phyloP scores from a whole-genome alignment of 2,797 vertebrate genomes.

The Enteromius anoplus region DNA sequence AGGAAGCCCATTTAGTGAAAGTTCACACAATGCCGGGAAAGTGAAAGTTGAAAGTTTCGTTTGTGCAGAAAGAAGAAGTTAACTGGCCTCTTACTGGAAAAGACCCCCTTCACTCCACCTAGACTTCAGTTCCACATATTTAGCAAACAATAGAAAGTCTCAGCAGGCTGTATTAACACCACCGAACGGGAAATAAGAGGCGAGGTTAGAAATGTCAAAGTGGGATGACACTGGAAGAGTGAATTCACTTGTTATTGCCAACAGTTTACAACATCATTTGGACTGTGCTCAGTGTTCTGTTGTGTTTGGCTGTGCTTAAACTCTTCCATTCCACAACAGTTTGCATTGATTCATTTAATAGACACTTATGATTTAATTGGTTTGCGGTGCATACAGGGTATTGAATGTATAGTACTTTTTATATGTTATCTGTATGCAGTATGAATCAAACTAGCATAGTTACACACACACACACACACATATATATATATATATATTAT shows the following conservation, averaged over 20 bases:
- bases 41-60: constrained; percentile 63
- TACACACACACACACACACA: too few relatives aligned
- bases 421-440: not conserved
- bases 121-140: constrained; percentile 48
- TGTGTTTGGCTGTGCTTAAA: constrained; percentile 5
- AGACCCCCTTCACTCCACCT: constrained; percentile 51
- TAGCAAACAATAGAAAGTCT: constrained; percentile 54
- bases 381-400: not conserved
- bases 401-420: not conserved
- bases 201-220: constrained; percentile 34
- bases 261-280: not conserved
- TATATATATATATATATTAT: too few relatives aligned
- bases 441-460: not conserved
- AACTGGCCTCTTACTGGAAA: constrained; percentile 66
- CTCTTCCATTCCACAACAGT: not conserved
- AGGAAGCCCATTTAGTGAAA: constrained; percentile 66
- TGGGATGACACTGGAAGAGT: not conserved
- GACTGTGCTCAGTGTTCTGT: not conserved
- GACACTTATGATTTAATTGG: not conserved
- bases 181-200: constrained; percentile 16
- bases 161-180: constrained; percentile 16
- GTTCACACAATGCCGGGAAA: constrained; percentile 62
- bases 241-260: constrained; percentile 28
- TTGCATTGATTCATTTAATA: not conserved
- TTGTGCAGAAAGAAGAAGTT: constrained; percentile 74